Percentiles rank a stretch among this genome's conserved stretches.
Conservation (phyloP, 2,888 invertebrate species). For the Malthinus seriepunctatus region DNA sequence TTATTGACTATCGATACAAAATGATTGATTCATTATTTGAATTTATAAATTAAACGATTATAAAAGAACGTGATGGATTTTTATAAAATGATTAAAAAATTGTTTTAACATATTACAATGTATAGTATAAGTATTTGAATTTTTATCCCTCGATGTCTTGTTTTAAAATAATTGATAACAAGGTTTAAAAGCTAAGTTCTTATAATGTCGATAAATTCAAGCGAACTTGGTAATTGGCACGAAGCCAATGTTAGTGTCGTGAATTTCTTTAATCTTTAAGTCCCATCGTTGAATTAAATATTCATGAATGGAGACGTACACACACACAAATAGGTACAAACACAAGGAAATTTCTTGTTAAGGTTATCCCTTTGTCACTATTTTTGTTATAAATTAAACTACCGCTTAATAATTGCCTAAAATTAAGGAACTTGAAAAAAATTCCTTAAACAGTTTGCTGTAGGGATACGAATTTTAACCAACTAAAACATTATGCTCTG, state of each 20-base stretch:
- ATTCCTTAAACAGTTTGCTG: too few relatives aligned
- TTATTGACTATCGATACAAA: slow-evolving; percentile 5
- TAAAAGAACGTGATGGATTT: not conserved
- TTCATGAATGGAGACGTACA: slow-evolving; percentile 47
- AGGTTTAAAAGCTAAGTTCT: slow-evolving; percentile 9
- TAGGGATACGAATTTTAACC: too few relatives aligned
- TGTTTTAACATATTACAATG: not conserved
- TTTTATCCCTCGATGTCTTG: not conserved
- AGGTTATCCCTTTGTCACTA: slow-evolving; percentile 19
- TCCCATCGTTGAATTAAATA: slow-evolving; percentile 49
- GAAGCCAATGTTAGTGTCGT: slow-evolving; percentile 44
- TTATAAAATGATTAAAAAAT: not conserved
- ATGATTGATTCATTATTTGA: slow-evolving; percentile 16
- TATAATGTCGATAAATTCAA: slow-evolving; percentile 25
- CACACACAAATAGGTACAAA: not conserved
- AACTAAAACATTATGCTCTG: too few relatives aligned
- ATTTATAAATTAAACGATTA: not conserved
- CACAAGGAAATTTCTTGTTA: slow-evolving; percentile 28
- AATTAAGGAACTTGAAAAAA: too few relatives aligned
- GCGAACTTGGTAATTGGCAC: slow-evolving; percentile 43
- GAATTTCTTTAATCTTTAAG: slow-evolving; percentile 41
- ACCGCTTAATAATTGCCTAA: too few relatives aligned
- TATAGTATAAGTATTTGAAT: too few relatives aligned
- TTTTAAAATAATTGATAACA: slow-evolving; percentile 10
- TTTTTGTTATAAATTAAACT: slow-evolving; percentile 11